Evolutionary conservation across 2,797 vertebrate species (phyloP), one percentile per base, ranked within the genome.

Genomic region (Heterohyrax brucei): DNA sequence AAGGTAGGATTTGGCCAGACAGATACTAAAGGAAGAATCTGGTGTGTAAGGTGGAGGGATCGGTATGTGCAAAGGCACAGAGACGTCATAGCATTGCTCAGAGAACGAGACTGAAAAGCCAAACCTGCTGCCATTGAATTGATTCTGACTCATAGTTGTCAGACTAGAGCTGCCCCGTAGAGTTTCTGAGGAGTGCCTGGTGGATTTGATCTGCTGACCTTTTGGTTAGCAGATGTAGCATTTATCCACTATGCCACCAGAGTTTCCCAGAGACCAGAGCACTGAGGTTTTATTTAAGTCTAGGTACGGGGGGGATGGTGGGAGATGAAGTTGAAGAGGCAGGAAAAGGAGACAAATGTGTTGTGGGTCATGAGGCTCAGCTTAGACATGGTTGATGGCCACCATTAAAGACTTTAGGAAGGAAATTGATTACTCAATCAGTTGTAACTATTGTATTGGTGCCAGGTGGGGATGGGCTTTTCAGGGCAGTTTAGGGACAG

Each of bases 251-350:
- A n/a, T n/a, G n/a, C n/a, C n/a, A n/a, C n/a, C n/a, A n/a, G n/a
- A n/a, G n/a, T n/a, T n/a, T n/a, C n/a, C n/a, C n/a, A n/a, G n/a
- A n/a, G n/a, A n/a, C n/a, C 16, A 9, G 24, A 91, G 22, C 33
- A 78, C 33, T 86, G 46, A 33, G 21, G 46, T 78, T 82, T 92
- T 92, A 26, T 33, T 76, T 85, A 59, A 86, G 33, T 70, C 44
- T 28, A 64, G 64, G 24, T 73, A 2, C n/a, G 53, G 30, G 14
- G 83, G 2, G 14, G 18, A 80, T 64, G 28, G 39, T n/a, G n/a
- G 33, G 80, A 81, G 7, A 44, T 62, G 13, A 53, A 89, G 30
- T 28, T 79, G n/a, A 53, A 93, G 33, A 66, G 53, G 8, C n/a
- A 88, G 26, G 68, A 64, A 87, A n/a, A 7, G 28, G 21, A 73